phyloP scores from a whole-genome alignment of 1,140 invertebrate genomes.

The Sarcophaga bullata region DNA sequence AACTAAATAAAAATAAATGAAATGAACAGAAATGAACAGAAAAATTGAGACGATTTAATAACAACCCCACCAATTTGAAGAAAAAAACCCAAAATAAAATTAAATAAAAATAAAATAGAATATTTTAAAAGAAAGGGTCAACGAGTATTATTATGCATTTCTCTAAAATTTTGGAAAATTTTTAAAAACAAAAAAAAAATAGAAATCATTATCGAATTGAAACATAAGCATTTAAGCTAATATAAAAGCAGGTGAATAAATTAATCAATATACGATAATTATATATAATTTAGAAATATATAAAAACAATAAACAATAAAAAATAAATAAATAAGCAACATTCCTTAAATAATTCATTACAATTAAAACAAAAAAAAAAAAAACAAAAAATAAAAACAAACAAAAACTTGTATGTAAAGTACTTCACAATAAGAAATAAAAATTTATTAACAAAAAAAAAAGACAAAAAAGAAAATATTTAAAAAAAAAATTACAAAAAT shows the following conservation, averaged over 20 bases:
- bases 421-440: neutral
- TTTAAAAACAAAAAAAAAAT: neutral
- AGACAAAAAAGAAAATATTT: neutral
- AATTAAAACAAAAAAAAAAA: neutral
- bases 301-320: neutral
- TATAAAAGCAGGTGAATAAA: slow-evolving; percentile 1
- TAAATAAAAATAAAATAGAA: too few species aligned
- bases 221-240: slow-evolving; percentile 26
- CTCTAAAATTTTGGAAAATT: slow-evolving; percentile 12
- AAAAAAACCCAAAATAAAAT: too few species aligned
- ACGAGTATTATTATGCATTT: slow-evolving; percentile 23
- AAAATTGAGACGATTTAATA: slow-evolving; percentile 2
- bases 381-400: slow-evolving; percentile 4
- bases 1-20: too few species aligned
- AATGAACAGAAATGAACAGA: neutral
- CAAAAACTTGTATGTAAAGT: neutral
- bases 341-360: slow-evolving; percentile 27
- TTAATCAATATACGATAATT: neutral
- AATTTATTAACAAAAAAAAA: neutral
- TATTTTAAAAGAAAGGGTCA: neutral
- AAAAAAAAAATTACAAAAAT: slow-evolving; percentile 7
- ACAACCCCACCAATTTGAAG: slow-evolving; percentile 2
- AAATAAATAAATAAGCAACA: slow-evolving; percentile 16
- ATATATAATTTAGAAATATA: neutral
- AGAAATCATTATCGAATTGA: neutral